phyloP scores from a whole-genome alignment of 53 echinoderm and acorn worm genomes.

The Paracentrotus lividus region DNA sequence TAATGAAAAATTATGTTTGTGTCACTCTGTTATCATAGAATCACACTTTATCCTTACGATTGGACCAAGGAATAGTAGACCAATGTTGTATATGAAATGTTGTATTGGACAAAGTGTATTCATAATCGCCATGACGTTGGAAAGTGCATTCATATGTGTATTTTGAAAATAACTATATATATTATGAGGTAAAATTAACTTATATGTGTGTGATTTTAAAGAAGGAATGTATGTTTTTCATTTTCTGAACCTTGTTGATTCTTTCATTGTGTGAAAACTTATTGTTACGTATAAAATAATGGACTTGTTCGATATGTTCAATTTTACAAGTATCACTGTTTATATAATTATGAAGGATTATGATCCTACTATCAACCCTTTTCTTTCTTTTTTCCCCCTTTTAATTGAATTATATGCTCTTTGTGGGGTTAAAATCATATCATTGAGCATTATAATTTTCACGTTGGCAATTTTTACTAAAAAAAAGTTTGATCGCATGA shows the following conservation, averaged over 20 bases:
- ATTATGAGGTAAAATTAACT: conserved; percentile 2
- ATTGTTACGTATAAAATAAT: not conserved
- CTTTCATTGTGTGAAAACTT: conserved; percentile 2
- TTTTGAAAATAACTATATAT: conserved; percentile 40
- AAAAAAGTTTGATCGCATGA: too few species aligned
- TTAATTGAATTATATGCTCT: not conserved
- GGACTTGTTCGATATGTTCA: not conserved
- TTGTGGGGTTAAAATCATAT: not conserved
- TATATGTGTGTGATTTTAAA: conserved; percentile 39
- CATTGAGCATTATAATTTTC: not conserved
- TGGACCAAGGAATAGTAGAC: not conserved
- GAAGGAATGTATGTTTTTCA: not conserved
- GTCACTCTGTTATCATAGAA: too few species aligned
- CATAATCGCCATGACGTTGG: not conserved
- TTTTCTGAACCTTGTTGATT: not conserved
- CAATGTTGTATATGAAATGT: not conserved
- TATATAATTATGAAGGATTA: not conserved
- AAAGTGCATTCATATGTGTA: conserved; percentile 12
- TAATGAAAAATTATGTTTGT: too few species aligned
- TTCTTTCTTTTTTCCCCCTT: not conserved
- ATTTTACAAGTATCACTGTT: not conserved
- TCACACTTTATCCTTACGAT: conserved; percentile 21
- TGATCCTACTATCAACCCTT: not conserved
- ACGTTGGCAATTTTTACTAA: not conserved
- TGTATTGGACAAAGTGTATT: conserved; percentile 48